A percentile compares a stretch with the other conserved stretches of the same genome.
Evolutionary conservation across 2,888 invertebrate species (phyloP).

Genomic region (Andrena marginata): DNA sequence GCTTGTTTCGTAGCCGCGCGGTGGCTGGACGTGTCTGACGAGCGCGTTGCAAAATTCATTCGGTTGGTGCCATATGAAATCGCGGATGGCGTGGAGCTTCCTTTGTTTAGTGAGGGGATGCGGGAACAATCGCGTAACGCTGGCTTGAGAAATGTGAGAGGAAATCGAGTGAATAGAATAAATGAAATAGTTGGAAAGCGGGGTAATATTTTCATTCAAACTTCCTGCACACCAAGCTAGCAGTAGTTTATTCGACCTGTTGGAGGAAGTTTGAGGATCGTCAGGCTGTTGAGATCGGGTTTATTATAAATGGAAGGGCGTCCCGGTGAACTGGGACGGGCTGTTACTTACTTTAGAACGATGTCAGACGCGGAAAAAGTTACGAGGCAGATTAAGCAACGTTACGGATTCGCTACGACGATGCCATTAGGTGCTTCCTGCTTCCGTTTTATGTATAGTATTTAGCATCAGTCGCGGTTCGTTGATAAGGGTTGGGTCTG

Average conservation of each 20-base stretch:
- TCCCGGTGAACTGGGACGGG: conserved; percentile 17
- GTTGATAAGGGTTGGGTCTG: too few relatives aligned
- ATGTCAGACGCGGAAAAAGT: conserved; percentile 18
- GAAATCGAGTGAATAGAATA: too few relatives aligned
- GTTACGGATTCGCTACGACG: conserved; percentile 13
- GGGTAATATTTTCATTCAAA: too few relatives aligned
- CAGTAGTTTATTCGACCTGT: neutral
- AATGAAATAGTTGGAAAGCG: too few relatives aligned
- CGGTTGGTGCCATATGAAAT: too few relatives aligned
- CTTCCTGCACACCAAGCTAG: neutral
- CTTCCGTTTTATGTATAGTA: neutral
- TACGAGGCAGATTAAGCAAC: conserved; percentile 29
- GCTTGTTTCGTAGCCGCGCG: conserved; percentile 1
- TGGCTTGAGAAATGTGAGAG: too few relatives aligned
- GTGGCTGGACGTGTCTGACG: conserved; percentile 12
- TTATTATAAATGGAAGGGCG: conserved; percentile 22
- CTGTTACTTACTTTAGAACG: conserved; percentile 25
- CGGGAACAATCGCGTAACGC: too few relatives aligned
- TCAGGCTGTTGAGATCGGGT: neutral
- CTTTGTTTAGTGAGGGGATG: too few relatives aligned
- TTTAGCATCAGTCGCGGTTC: too few relatives aligned
- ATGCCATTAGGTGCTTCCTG: neutral
- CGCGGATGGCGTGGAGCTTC: too few relatives aligned
- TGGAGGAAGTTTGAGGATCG: neutral
- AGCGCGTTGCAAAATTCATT: conserved; percentile 3